These are phyloP conservation scores for Amphimallon solstitiale DNA, from an alignment of 2,888 invertebrate species.

Conservation along the genomic window DNA sequence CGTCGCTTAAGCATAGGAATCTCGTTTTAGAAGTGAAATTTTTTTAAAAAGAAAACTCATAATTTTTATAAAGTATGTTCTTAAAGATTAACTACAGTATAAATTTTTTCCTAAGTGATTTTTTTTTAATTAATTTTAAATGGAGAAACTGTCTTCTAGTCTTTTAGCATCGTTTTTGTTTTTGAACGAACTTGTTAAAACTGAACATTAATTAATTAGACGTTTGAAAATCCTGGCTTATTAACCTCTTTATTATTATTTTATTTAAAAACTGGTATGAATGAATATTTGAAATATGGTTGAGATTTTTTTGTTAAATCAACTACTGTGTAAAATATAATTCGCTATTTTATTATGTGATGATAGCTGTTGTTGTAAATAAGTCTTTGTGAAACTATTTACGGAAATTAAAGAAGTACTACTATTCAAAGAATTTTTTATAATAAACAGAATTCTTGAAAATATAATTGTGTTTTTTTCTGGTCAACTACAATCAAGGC, in stretches of 20 bases:
- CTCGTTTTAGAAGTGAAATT: conserved; percentile 16
- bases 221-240: not conserved
- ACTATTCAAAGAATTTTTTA: conserved; percentile 17
- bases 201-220: not conserved
- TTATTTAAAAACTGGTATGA: not conserved
- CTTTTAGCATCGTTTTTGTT: conserved; percentile 17
- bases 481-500: too few species aligned
- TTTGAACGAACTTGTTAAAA: not conserved
- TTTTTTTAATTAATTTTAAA: not conserved
- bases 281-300: not conserved
- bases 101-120: too few species aligned
- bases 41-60: not conserved
- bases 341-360: conserved; percentile 32
- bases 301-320: not conserved
- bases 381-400: conserved; percentile 26
- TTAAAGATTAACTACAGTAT: not conserved
- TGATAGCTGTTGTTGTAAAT: conserved; percentile 28
- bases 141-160: conserved; percentile 18
- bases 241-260: not conserved
- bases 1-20: conserved; percentile 80
- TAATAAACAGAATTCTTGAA: conserved; percentile 22
- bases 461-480: not conserved
- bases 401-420: conserved; percentile 26
- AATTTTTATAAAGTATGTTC: not conserved
- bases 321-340: conserved; percentile 1